Evolutionary conservation across 2,888 invertebrate species (phyloP).

Genomic region (Diaperis boleti): DNA sequence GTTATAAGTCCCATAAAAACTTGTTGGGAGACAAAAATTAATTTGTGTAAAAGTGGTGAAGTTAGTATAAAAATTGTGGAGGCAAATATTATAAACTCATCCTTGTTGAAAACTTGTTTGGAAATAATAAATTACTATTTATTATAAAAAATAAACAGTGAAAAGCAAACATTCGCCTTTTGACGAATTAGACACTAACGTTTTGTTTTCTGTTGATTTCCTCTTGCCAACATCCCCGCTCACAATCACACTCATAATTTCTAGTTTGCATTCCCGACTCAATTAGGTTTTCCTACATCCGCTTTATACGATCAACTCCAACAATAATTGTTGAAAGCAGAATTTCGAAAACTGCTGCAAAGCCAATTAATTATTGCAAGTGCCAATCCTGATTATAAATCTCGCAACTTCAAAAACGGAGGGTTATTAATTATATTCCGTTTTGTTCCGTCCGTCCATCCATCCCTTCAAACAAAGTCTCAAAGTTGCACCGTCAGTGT

Average conservation of each 20-base stretch:
- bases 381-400: constrained; percentile 38
- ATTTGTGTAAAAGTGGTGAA: no score
- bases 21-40: no score
- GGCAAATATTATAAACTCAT: no score
- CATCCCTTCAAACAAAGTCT: constrained; percentile 15
- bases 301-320: constrained; percentile 5
- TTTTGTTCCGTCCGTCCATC: constrained; percentile 32
- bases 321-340: constrained; percentile 16
- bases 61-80: no score
- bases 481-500: constrained; percentile 33
- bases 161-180: no score
- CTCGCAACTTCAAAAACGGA: constrained; percentile 11
- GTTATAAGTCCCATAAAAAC: no score
- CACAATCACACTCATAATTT: neutral
- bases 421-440: constrained; percentile 39
- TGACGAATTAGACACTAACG: no score
- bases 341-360: constrained; percentile 9
- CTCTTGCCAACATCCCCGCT: no score
- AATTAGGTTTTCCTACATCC: neutral
- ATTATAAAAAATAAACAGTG: no score
- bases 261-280: neutral
- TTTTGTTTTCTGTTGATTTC: no score
- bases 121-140: no score
- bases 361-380: constrained; percentile 38
- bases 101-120: no score